A percentile compares a stretch with the other conserved stretches of the same genome.
phyloP scores from a whole-genome alignment of 2,797 vertebrate genomes.

The Okamejei kenojei region DNA sequence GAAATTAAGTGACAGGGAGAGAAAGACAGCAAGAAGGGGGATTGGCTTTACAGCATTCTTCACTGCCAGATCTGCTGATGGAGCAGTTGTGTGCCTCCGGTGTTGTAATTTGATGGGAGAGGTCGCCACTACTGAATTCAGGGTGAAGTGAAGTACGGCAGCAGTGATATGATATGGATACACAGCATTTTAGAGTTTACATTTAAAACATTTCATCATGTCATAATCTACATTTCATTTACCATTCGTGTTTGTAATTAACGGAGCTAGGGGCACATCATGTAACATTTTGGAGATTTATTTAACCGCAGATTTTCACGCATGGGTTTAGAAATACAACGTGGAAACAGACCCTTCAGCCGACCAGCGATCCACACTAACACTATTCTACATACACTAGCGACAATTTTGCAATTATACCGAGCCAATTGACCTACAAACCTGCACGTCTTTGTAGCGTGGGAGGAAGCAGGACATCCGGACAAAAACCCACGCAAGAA shows the following conservation, averaged over 20 bases:
- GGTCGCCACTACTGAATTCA: neutral
- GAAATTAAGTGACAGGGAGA: constrained; percentile 24
- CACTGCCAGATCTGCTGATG: constrained; percentile 18
- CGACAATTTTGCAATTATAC: no score
- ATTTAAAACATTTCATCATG: neutral
- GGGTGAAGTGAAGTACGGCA: neutral
- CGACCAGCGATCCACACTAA: no score
- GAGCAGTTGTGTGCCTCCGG: constrained; percentile 14
- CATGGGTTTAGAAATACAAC: no score
- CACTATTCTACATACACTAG: no score
- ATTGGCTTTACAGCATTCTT: constrained; percentile 29
- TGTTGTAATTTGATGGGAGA: constrained; percentile 10
- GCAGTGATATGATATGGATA: neutral
- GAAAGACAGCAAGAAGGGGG: neutral
- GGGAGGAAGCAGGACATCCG: no score
- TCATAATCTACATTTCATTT: neutral
- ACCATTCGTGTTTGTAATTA: neutral
- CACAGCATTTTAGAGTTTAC: neutral
- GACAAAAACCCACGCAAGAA: no score
- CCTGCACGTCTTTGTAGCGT: no score
- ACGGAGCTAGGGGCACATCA: neutral
- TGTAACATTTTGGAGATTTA: neutral
- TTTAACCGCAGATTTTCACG: no score
- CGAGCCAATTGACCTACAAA: no score
- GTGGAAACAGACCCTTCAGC: no score